Base-by-base conservation (phyloP, 2,797 vertebrate species). In the Ctenopoma multispine region DNA sequence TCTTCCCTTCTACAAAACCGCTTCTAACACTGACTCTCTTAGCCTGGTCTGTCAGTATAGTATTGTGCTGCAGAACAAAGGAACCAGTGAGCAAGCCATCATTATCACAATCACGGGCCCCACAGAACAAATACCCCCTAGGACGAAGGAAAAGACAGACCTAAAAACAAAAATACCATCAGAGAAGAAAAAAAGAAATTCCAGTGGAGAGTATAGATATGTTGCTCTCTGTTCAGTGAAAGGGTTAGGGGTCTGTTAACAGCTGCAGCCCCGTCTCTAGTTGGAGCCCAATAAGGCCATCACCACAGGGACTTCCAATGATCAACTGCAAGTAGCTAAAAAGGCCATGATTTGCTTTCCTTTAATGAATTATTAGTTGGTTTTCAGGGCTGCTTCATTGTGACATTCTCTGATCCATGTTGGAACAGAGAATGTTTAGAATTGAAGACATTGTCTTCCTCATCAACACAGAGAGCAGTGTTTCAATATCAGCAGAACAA, bases 161-260 rank as follows among this genome's bases (percentile, higher is more conserved):
- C 77, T 81, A 89, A 88, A 90, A 89, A 89, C 82, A 85, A 88
- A 92, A 92, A 91, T 92, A 90, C 65, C 80, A 84, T 59, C 71
- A 50, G 23, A 79, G 69, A 82, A 60, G 87, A 85, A 76, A 78
- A 80, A 72, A 80, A 56, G 63, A 74, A 78, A 75, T 76, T 75
- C 62, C 64, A 68, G 50, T 41, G 43, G 47, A 67, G 63, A 72
- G 47, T 38, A 24, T 43, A 70, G n/a, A n/a, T n/a, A n/a, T n/a
- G n/a, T n/a, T 47, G 54, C 56, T 78, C 55, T 55, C 21, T 72
- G 68, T 73, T 79, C 40, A 56, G 56, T 18, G 41, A 31, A 69
- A 20, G 7, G 27, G 27, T 4, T 29, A 57, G 20, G 54, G 24
- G 38, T 55, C n/a, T 41, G 43, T 41, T 79, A 84, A 65, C 77